Percentiles rank a stretch among this genome's conserved stretches.
Evolutionary conservation across 2,797 vertebrate species (phyloP).

Genomic region (Glyptemys insculpta): DNA sequence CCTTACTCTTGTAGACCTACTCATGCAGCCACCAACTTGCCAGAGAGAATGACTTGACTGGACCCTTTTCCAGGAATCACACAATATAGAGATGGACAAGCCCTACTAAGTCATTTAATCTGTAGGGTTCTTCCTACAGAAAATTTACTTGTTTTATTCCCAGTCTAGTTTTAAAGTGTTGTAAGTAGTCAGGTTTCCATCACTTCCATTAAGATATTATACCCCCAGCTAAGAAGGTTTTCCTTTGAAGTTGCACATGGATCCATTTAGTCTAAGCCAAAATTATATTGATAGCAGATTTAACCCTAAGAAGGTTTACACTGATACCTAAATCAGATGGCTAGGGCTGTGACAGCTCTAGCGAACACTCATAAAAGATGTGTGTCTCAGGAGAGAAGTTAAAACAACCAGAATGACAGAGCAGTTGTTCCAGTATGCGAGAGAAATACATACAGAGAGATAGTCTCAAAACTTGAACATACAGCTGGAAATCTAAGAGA

Average conservation of each 20-base stretch:
- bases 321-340: background rate
- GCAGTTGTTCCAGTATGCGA: background rate
- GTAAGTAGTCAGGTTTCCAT: background rate
- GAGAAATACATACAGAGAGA: background rate
- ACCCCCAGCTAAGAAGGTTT: background rate
- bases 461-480: background rate
- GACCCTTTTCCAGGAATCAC: too few relatives aligned
- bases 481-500: too few relatives aligned
- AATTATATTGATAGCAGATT: background rate
- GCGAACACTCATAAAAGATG: background rate
- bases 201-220: background rate
- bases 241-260: background rate
- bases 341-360: background rate
- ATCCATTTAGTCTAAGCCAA: background rate
- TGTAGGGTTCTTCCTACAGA: background rate
- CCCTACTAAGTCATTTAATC: background rate
- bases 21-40: too few relatives aligned
- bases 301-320: background rate
- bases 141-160: background rate
- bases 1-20: too few relatives aligned
- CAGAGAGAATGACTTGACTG: too few relatives aligned
- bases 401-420: background rate
- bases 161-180: background rate
- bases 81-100: background rate
- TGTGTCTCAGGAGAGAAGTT: background rate